Evolutionary conservation across 2,797 vertebrate species (phyloP).

Genomic region (Sebastes baramenuke): DNA sequence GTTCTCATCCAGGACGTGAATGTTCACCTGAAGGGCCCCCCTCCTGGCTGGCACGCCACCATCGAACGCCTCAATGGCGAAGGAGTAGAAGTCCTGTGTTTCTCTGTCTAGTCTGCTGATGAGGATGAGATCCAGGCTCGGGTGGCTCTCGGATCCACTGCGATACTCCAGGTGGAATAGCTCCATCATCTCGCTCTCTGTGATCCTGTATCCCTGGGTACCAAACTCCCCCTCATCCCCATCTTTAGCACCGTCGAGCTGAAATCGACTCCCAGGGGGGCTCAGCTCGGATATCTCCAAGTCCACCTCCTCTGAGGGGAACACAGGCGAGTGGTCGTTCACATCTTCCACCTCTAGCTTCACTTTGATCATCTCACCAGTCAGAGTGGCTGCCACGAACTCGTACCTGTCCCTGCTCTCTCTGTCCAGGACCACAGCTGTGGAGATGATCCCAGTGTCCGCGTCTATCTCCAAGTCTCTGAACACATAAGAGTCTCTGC

Average conservation of each 20-base stretch:
- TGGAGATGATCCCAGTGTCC: slow-evolving; percentile 91
- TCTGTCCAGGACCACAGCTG: slow-evolving; percentile 87
- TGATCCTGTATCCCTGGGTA: slow-evolving; percentile 88
- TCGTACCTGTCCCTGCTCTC: slow-evolving; percentile 88
- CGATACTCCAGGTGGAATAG: slow-evolving; percentile 77
- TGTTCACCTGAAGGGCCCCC: slow-evolving; percentile 80
- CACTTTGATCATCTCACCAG: slow-evolving; percentile 89
- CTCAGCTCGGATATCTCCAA: slow-evolving; percentile 89
- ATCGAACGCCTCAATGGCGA: slow-evolving; percentile 90
- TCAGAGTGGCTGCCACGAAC: slow-evolving; percentile 90
- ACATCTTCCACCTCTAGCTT: slow-evolving; percentile 88
- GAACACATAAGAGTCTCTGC: slow-evolving; percentile 88
- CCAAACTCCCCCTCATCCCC: slow-evolving; percentile 86
- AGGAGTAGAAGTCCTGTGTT: slow-evolving; percentile 75
- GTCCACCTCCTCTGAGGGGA: slow-evolving; percentile 74
- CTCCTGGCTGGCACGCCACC: slow-evolving; percentile 86
- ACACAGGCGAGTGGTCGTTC: slow-evolving; percentile 90
- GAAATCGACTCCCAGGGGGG: slow-evolving; percentile 85
- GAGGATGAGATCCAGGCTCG: slow-evolving; percentile 85
- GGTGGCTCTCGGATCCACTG: slow-evolving; percentile 44
- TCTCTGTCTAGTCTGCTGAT: slow-evolving; percentile 86
- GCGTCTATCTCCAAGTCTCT: slow-evolving; percentile 90
- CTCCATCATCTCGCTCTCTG: slow-evolving; percentile 50
- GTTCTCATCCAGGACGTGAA: slow-evolving; percentile 91
- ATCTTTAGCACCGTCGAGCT: slow-evolving; percentile 87